phyloP scores from a whole-genome alignment of 2,888 invertebrate species.

The Drosophila macrospina region DNA sequence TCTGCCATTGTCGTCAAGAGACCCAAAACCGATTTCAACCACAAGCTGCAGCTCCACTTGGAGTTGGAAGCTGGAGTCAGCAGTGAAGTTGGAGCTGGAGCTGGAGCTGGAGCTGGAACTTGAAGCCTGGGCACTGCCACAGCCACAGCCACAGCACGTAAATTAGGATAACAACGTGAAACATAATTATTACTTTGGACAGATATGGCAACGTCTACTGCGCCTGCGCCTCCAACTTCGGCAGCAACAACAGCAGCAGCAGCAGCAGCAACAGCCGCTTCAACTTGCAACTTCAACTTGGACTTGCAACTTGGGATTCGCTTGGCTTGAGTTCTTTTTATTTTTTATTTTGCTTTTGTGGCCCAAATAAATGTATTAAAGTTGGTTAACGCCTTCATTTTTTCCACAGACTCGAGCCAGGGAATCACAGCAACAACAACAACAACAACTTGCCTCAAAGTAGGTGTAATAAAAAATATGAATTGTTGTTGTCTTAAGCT shows the following conservation, averaged over 20 bases:
- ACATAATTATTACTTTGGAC: conserved; percentile 83
- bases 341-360: conserved; percentile 59
- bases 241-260: neutral
- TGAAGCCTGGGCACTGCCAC: conserved; percentile 51
- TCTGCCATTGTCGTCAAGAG: conserved; percentile 22
- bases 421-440: conserved; percentile 12
- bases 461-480: conserved; percentile 79
- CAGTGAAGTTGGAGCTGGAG: conserved; percentile 17
- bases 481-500: conserved; percentile 78
- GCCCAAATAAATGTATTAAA: conserved; percentile 83
- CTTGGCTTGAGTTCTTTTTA: neutral
- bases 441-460: conserved; percentile 49
- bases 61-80: conserved; percentile 6
- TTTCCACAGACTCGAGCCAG: conserved; percentile 1
- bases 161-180: conserved; percentile 84
- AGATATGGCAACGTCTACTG: conserved; percentile 69
- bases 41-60: conserved; percentile 8
- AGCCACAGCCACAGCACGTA: conserved; percentile 81
- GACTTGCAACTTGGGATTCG: no score
- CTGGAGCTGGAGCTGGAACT: conserved; percentile 14
- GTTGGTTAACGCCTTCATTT: conserved; percentile 81
- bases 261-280: neutral
- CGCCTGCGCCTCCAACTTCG: conserved; percentile 24
- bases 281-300: no score
- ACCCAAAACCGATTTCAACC: conserved; percentile 10